Evolutionary conservation across 2,113 vertebrate genomes (phyloP).

Genomic region (Aspidoscelis tigris): DNA sequence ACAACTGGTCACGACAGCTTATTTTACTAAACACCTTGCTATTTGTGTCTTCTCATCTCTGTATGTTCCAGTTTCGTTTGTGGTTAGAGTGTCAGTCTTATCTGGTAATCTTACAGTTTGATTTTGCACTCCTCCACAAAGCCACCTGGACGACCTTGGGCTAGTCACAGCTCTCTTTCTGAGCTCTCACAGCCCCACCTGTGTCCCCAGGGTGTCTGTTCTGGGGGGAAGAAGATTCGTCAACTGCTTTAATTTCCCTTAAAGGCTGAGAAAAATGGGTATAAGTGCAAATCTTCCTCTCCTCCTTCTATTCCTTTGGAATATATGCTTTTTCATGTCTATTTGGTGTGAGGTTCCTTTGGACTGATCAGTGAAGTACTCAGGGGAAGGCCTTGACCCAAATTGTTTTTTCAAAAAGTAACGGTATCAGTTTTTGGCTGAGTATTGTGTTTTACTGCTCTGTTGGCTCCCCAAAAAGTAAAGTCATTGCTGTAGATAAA

Average conservation of each 20-base stretch:
- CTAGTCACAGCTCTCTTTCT: no score
- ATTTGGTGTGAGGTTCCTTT: neutral
- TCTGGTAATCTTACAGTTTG: neutral
- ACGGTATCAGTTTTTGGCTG: neutral
- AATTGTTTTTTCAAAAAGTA: neutral
- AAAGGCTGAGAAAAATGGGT: no score
- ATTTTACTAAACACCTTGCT: neutral
- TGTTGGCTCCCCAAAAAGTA: slow-evolving; percentile 11
- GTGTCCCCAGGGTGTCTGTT: no score
- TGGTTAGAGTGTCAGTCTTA: neutral
- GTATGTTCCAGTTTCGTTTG: neutral
- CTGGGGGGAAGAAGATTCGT: no score
- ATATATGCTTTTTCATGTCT: neutral
- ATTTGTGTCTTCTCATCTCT: neutral
- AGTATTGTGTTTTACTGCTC: neutral
- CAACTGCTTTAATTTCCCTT: no score
- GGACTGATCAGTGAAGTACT: neutral
- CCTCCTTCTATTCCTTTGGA: no score
- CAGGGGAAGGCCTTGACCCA: neutral
- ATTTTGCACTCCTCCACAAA: no score
- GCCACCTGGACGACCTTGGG: no score
- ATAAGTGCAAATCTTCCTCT: no score
- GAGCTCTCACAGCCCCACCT: no score
- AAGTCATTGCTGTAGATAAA: slow-evolving; percentile 17
- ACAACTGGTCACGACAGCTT: neutral